Conservation (phyloP, 2,113 vertebrate species). For the Drymodes brunneopygia region DNA sequence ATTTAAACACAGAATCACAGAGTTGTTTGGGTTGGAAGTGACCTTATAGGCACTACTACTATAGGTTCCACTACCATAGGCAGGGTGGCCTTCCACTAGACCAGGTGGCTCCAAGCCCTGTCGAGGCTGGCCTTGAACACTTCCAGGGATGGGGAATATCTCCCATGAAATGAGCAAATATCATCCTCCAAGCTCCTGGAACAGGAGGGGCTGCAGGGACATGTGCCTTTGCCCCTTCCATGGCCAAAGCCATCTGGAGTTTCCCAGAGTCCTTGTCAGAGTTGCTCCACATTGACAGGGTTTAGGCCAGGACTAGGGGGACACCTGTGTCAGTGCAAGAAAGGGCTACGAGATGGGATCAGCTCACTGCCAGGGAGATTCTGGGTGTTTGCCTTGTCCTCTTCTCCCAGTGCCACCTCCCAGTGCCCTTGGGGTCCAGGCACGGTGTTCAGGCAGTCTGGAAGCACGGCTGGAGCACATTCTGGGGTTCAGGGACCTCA, state of each 20-base stretch:
- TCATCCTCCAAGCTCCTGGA: background rate
- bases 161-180: background rate
- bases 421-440: background rate
- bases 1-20: background rate
- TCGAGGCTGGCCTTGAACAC: background rate
- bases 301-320: background rate
- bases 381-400: background rate
- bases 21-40: background rate
- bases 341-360: too few relatives aligned
- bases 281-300: rapidly evolving
- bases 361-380: too few relatives aligned
- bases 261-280: background rate
- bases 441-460: background rate
- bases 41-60: too few relatives aligned
- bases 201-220: background rate
- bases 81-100: background rate
- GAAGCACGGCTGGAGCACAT: rapidly evolving
- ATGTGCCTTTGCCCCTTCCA: rapidly evolving
- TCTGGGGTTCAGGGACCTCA: background rate
- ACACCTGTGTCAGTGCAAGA: rapidly evolving
- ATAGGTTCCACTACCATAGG: background rate
- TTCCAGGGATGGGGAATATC: background rate
- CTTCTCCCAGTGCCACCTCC: background rate
- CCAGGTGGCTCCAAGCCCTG: background rate
- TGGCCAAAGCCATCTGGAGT: background rate